Conservation (phyloP, 53 echinoderm and acorn worm species). For the Apostichopus leukothele region DNA sequence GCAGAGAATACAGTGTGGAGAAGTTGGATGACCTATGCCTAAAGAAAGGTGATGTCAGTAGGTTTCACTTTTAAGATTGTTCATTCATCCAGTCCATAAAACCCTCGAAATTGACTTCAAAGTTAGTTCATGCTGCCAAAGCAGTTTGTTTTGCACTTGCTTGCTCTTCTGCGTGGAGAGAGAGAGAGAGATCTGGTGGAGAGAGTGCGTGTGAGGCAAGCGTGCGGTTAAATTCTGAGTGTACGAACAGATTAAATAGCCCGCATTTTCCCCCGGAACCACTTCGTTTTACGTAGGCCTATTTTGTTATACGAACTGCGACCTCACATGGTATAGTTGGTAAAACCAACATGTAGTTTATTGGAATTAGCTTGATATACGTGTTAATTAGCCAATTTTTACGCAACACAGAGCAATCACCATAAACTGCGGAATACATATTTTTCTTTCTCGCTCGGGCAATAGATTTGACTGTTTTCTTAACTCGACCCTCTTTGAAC, state of each 20-base stretch:
- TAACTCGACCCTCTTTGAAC: conserved; percentile 39
- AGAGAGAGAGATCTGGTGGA: neutral
- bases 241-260: neutral
- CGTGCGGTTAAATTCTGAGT: conserved; percentile 12
- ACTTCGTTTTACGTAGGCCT: neutral
- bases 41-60: neutral
- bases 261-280: neutral
- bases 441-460: neutral
- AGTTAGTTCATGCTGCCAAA: conserved; percentile 19
- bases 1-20: neutral
- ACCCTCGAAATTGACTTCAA: conserved; percentile 28
- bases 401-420: neutral
- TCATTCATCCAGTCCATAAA: neutral
- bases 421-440: neutral
- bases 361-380: neutral
- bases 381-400: neutral
- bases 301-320: neutral
- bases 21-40: conserved; percentile 26
- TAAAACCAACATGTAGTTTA: neutral
- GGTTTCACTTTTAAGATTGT: conserved; percentile 5
- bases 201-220: neutral
- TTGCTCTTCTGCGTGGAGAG: neutral
- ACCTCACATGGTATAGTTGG: neutral
- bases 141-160: conserved; percentile 23
- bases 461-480: neutral